A percentile compares a stretch with the other conserved stretches of the same genome.
Conservation (phyloP, 2,888 invertebrate genomes). For the Cetonia aurata region DNA sequence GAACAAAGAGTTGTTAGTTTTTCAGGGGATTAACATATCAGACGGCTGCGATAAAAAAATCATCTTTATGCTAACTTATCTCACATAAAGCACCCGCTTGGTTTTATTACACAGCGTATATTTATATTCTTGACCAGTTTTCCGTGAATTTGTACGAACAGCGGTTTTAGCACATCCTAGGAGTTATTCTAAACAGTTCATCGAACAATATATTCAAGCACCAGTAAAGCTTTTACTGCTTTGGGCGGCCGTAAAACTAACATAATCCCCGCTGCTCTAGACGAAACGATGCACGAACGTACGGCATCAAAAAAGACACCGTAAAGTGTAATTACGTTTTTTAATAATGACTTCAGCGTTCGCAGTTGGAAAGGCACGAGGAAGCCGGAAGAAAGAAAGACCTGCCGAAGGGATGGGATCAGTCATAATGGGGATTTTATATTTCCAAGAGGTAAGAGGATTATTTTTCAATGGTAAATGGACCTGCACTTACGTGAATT, state of each 20-base stretch:
- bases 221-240: conserved; percentile 17
- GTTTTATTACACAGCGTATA: too few species aligned
- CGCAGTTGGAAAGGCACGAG: conserved; percentile 5
- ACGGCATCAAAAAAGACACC: background rate
- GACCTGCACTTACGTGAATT: conserved; percentile 49
- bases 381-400: conserved; percentile 26
- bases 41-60: too few species aligned
- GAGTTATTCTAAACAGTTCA: conserved; percentile 18
- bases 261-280: background rate
- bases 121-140: too few species aligned
- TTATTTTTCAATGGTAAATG: conserved; percentile 38
- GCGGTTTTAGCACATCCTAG: background rate
- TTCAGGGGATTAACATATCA: too few species aligned
- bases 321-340: conserved; percentile 29
- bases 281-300: conserved; percentile 4
- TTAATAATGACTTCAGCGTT: conserved; percentile 28
- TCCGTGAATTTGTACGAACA: too few species aligned
- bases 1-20: too few species aligned
- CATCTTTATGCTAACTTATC: too few species aligned
- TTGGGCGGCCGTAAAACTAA: conserved; percentile 16
- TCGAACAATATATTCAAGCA: conserved; percentile 15
- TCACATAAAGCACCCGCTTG: too few species aligned
- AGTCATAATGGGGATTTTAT: conserved; percentile 25
- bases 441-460: conserved; percentile 39
- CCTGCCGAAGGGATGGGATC: conserved; percentile 6